Percentiles rank a stretch among this genome's conserved stretches.
Evolutionary conservation across 2,113 vertebrate genomes (phyloP).

Genomic region (Lichenostomus cassidix): DNA sequence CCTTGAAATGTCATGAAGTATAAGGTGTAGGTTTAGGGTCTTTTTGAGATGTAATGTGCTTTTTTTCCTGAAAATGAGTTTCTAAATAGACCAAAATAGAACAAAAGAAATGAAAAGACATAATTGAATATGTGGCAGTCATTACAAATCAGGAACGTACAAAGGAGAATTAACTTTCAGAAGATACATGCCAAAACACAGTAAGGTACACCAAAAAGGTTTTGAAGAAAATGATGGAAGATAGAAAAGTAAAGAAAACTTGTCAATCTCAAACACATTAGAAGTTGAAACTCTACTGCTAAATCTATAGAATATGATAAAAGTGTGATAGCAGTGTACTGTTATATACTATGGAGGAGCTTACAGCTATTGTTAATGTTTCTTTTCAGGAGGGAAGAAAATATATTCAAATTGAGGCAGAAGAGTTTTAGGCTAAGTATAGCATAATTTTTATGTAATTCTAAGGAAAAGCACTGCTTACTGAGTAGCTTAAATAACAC

Average conservation of each 20-base stretch:
- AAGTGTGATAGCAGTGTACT: neutral
- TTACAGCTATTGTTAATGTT: neutral
- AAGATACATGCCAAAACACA: neutral
- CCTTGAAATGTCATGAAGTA: neutral
- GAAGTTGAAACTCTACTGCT: neutral
- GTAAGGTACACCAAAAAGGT: neutral
- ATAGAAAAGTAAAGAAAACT: neutral
- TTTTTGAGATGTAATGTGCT: neutral
- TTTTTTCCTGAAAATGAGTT: neutral
- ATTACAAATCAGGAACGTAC: neutral
- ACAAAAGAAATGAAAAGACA: neutral
- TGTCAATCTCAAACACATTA: neutral
- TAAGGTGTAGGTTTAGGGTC: neutral
- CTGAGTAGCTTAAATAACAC: neutral
- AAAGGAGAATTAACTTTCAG: neutral
- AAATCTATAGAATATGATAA: neutral
- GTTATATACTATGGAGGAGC: neutral
- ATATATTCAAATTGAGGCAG: neutral
- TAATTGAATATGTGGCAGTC: neutral
- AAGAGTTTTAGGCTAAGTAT: neutral
- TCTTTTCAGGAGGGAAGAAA: neutral
- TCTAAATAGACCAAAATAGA: neutral
- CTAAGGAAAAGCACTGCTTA: neutral
- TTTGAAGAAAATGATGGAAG: neutral
- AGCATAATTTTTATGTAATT: neutral